Conservation (phyloP, 2,113 vertebrate species). For the Callipepla squamata region DNA sequence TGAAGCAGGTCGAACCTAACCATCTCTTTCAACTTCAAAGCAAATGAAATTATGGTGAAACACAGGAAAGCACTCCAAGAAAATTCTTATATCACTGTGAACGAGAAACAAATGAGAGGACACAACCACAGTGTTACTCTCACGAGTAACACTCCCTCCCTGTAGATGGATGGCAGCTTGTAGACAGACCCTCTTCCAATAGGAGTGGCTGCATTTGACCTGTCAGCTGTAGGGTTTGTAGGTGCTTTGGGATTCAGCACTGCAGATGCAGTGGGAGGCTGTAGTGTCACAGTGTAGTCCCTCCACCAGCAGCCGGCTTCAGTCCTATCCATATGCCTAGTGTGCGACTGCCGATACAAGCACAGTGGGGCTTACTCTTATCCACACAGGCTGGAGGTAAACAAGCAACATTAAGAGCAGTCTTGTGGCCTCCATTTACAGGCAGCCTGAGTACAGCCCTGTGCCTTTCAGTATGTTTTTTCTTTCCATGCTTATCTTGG, state of each 20-base stretch:
- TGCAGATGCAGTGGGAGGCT: neutral
- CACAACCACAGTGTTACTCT: neutral
- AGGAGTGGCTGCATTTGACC: neutral
- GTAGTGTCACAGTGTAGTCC: neutral
- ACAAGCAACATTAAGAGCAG: neutral
- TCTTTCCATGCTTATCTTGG: neutral
- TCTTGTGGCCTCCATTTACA: neutral
- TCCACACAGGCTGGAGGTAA: neutral
- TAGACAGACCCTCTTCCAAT: neutral
- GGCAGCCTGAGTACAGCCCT: neutral
- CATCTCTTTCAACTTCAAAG: neutral
- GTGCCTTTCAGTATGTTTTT: neutral
- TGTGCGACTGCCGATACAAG: neutral
- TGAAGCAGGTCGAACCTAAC: neutral
- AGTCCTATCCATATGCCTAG: rapidly evolving
- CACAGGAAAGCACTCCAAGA: neutral
- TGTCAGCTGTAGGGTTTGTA: rapidly evolving
- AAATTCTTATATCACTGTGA: neutral
- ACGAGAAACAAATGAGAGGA: neutral
- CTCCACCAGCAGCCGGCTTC: neutral
- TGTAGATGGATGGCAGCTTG: neutral
- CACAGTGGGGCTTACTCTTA: rapidly evolving
- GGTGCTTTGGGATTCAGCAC: neutral
- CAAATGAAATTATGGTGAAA: neutral
- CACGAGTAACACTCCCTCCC: neutral